Percentiles rank a stretch among this genome's conserved stretches.
Evolutionary conservation across 2,888 invertebrate species (phyloP).

Genomic region (Fabriciana adippe): DNA sequence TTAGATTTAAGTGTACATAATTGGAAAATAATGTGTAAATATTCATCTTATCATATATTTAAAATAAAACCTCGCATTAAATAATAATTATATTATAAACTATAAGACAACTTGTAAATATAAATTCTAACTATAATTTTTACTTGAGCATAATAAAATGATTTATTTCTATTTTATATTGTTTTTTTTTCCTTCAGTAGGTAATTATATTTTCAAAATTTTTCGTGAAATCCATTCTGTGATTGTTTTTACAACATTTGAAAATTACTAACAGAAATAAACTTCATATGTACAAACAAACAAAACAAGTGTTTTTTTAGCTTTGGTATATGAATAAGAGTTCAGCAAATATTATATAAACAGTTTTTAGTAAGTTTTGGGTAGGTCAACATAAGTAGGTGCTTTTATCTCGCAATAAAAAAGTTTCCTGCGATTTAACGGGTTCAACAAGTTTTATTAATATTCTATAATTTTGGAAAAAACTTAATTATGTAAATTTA

Average conservation of each 20-base stretch:
- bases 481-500: too few species aligned
- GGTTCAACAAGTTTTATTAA: too few species aligned
- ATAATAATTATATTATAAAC: slow-evolving; percentile 42
- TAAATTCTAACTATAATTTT: slow-evolving; percentile 44
- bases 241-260: neutral
- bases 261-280: neutral
- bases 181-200: slow-evolving; percentile 17
- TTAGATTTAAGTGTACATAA: slow-evolving; percentile 18
- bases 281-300: too few species aligned
- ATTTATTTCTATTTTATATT: slow-evolving; percentile 26
- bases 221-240: neutral
- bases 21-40: slow-evolving; percentile 31
- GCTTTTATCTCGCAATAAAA: too few species aligned
- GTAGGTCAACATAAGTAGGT: too few species aligned
- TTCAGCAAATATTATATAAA: too few species aligned
- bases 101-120: slow-evolving; percentile 56
- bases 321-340: too few species aligned
- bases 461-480: too few species aligned
- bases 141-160: slow-evolving; percentile 40
- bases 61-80: slow-evolving; percentile 63
- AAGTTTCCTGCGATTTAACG: too few species aligned
- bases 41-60: slow-evolving; percentile 39
- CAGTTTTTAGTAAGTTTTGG: too few species aligned
- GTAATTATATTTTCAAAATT: neutral
- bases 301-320: too few species aligned